Conservation (phyloP, 2,113 vertebrate species). For the Monopterus albus region DNA sequence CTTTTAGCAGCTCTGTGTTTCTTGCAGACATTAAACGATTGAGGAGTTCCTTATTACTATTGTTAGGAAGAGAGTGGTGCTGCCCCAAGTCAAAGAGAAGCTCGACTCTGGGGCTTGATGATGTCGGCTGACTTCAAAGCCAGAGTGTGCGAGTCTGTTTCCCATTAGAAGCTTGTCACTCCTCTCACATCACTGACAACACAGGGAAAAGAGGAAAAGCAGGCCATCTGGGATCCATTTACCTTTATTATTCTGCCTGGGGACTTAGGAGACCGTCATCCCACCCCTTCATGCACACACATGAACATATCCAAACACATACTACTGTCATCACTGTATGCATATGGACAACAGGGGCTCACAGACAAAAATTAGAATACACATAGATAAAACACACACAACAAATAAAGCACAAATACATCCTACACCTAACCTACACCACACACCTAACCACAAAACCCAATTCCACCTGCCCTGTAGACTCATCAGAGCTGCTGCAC, state of each 20-base stretch:
- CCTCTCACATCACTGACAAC: conserved; percentile 85
- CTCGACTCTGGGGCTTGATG: conserved; percentile 18
- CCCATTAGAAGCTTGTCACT: conserved; percentile 84
- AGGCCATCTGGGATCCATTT: conserved; percentile 87
- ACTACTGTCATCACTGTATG: conserved; percentile 64
- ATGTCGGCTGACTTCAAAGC: conserved; percentile 79
- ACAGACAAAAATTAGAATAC: conserved; percentile 56
- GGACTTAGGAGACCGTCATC: conserved; percentile 75
- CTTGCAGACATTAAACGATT: conserved; percentile 46
- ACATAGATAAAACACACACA: conserved; percentile 50
- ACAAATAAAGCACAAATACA: too few relatives aligned
- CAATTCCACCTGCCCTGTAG: conserved; percentile 71
- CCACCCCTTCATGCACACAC: conserved; percentile 27
- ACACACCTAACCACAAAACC: conserved; percentile 56
- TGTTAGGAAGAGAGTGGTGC: conserved; percentile 41
- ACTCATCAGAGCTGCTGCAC: conserved; percentile 76
- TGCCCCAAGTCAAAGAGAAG: conserved; percentile 39
- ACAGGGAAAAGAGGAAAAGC: conserved; percentile 73
- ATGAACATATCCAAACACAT: conserved; percentile 40
- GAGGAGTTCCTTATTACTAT: conserved; percentile 55
- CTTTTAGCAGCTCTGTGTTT: conserved; percentile 12
- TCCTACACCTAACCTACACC: conserved; percentile 7
- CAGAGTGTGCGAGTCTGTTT: conserved; percentile 76
- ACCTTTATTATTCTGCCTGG: conserved; percentile 83
- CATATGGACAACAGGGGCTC: conserved; percentile 73